Evolutionary conservation across 2,797 vertebrate genomes (phyloP), one percentile per base, ranked within the genome.

Genomic region (Siniperca undulata): DNA sequence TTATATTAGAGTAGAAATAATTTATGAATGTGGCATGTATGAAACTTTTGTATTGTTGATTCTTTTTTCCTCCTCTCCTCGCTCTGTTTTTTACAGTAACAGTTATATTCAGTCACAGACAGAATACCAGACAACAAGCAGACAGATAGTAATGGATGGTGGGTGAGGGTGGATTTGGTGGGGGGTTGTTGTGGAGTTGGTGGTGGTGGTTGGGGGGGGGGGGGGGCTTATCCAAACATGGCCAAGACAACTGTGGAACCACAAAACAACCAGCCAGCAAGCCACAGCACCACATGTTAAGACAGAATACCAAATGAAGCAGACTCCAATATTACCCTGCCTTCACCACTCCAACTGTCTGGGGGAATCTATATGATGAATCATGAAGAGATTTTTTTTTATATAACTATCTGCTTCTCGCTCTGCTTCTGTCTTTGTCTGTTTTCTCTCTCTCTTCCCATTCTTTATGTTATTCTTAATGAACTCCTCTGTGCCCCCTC

Each of bases 341-440:
- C 85, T 91, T 78, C 91, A 90, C 90, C 86, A 82, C 84, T 86
- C 85, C 90, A 88, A 83, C 93, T 95, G 93, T 94, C 94, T 93
- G 91, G 93, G 91, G 91, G 96, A 95, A 96, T 96, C 95, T 96
- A 96, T 96, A 94, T 91, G 92, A 95, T 93, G 91, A 94, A 94
- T 94, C 94, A 92, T 92, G 88, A 92, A 95, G 92, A 96, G 95
- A 94, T 90, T 91, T 93, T 88, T n/a, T 81, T 70, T 74, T 69
- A 59, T 80, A 70, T 72, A 89, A 89, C 85, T 90, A 88, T 85
- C 89, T 80, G 93, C 94, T 93, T 90, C 82, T 90, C 78, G 70
- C 88, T 88, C 87, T 74, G 81, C 78, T 75, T 88, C 83, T 81
- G 65, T 88, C 91, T 94, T 94, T 94, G 89, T 90, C 89, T 91